These are phyloP conservation scores for Theretra japonica DNA, from an alignment of 2,888 invertebrate genomes.

Conservation along the genomic window DNA sequence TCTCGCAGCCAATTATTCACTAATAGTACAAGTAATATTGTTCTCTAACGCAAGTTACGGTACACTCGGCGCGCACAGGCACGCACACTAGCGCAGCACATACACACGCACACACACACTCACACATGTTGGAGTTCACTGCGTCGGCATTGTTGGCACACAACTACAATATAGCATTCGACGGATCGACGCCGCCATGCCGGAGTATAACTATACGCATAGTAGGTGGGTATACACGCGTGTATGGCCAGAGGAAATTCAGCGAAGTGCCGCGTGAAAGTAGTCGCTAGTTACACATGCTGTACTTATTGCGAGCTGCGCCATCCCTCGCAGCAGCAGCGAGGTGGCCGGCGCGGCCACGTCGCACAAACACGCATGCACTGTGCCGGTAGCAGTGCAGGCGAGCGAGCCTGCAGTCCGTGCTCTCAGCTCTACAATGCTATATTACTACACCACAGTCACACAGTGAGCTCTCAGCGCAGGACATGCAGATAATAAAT, in stretches of 20 bases:
- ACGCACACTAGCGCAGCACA: not conserved
- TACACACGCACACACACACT: not conserved
- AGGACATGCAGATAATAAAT: too few species aligned
- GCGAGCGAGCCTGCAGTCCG: too few species aligned
- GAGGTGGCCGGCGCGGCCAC: too few species aligned
- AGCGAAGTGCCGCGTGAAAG: conserved; percentile 1
- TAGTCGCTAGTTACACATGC: not conserved
- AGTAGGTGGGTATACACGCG: not conserved
- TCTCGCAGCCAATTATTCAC: conserved; percentile 10
- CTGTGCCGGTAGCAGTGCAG: too few species aligned
- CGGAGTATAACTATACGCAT: not conserved
- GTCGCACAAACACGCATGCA: too few species aligned
- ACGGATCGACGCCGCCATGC: not conserved
- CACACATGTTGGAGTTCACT: not conserved
- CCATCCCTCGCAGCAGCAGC: too few species aligned
- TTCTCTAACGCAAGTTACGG: conserved; percentile 23
- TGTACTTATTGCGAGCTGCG: too few species aligned
- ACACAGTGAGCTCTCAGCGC: too few species aligned
- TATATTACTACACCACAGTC: too few species aligned
- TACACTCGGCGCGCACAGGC: not conserved
- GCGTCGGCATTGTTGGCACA: not conserved
- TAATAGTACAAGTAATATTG: conserved; percentile 23
- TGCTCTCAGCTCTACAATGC: too few species aligned
- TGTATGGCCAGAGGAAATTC: not conserved
- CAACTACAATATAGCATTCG: not conserved